Evolutionary conservation across 1,140 invertebrate species (phyloP), one percentile per base, ranked within the genome.

Genomic region (Pantala flavescens): DNA sequence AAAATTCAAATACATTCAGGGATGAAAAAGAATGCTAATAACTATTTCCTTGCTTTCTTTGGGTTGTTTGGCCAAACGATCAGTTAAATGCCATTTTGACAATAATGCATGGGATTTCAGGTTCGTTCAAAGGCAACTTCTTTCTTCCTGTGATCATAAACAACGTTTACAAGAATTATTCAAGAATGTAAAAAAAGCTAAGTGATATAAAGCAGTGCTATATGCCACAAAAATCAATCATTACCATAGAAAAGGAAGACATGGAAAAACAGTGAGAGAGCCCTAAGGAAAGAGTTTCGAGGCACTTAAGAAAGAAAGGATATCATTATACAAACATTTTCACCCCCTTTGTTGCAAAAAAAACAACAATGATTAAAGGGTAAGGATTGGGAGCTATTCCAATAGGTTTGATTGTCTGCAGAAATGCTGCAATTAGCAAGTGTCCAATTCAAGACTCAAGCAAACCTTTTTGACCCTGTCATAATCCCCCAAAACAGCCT

Each of bases 241-340:
- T 19, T 19, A 63, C 14, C 49, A 14, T 63, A 63, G 49, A 63
- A 63, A 63, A 63, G 49, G 49, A 63, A 63, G 49, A 63, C 49
- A 19, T 63, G 49, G 49, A 63, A 63, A 36, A 36, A 63, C n/a
- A 21, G 49, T 63, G 49, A 63, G 49, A 63, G 16, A 19, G 49
- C 16, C 49, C 49, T 63, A 63, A 63, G 49, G 28, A 63, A 63
- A 21, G 3, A 63, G 28, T 36, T 63, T 63, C n/a, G 49, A 63
- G 49, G 49, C 49, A 63, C 49, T 63, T 63, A 63, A 63, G 49
- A 63, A 63, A 63, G 14, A 63, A 63, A 19, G 49, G 49, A 63
- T 21, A 16, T 19, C 12, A 14, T 63, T 63, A 21, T 14, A 63
- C 28, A 36, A 5, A 36, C 28, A 36, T 36, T 36, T 36, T 36